Evolutionary conservation across 23 tunicate species (phyloP), one percentile per base, ranked within the genome.

Genomic region (Clavelina lepadiformis): DNA sequence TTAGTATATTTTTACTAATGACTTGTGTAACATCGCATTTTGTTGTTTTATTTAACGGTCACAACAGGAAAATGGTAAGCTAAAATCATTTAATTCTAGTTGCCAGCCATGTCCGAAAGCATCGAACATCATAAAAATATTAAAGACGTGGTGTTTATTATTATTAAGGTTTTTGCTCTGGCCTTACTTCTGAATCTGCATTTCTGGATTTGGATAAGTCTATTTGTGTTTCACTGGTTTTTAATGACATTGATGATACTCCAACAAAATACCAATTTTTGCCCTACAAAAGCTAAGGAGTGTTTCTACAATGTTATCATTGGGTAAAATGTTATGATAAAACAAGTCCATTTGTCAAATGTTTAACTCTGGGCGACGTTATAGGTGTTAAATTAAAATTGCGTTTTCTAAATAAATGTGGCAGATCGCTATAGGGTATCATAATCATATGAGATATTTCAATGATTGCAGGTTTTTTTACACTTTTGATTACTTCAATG

Each of bases 401-500:
- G n/a, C n/a, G n/a, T n/a, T n/a, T n/a, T n/a, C n/a, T n/a, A n/a
- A n/a, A n/a, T n/a, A n/a, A n/a, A n/a, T n/a, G n/a, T n/a, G n/a
- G n/a, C n/a, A n/a, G n/a, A n/a, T n/a, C n/a, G n/a, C n/a, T n/a
- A n/a, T n/a, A n/a, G n/a, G n/a, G n/a, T n/a, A n/a, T n/a, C n/a
- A n/a, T n/a, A n/a, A n/a, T n/a, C n/a, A n/a, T n/a, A n/a, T n/a
- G n/a, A n/a, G n/a, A n/a, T n/a, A n/a, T n/a, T n/a, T n/a, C n/a
- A n/a, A n/a, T 31, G 5, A 5, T 46, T 33, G n/a, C 73, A 81
- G 88, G 53, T 35, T 81, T 21, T 46, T 68, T 37, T 73, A 81
- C 79, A 72, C 29, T 55, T 81, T 81, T 46, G 61, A 73, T 31
- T 81, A 76, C 66, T 29, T 81, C 67, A 81, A 81, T 31, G 88